Conservation (phyloP, 2,888 invertebrate genomes). For the Parnassius orleans region DNA sequence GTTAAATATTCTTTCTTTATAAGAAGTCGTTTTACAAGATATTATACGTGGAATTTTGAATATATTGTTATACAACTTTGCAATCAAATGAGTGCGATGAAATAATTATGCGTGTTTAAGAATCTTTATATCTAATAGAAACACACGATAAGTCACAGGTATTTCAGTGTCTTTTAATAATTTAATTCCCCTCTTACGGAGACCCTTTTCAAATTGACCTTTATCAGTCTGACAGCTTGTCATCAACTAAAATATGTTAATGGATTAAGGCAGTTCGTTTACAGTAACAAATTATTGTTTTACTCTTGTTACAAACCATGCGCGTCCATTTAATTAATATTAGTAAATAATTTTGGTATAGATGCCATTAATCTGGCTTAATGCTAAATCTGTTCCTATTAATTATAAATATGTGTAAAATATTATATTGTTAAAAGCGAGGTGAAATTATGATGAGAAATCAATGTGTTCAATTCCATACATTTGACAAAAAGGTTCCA, state of each 20-base stretch:
- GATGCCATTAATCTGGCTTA: neutral
- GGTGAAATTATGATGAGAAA: too few relatives aligned
- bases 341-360: neutral
- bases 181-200: conserved; percentile 25
- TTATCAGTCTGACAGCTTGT: conserved; percentile 43
- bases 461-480: too few relatives aligned
- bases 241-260: conserved; percentile 39
- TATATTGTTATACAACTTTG: too few relatives aligned
- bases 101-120: neutral
- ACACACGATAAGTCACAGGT: conserved; percentile 22
- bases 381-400: neutral
- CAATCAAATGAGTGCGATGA: neutral
- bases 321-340: neutral
- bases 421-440: too few relatives aligned
- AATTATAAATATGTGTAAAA: too few relatives aligned
- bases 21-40: too few relatives aligned
- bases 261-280: conserved; percentile 19
- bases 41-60: too few relatives aligned
- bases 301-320: conserved; percentile 12
- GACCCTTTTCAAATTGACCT: conserved; percentile 38
- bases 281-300: conserved; percentile 26
- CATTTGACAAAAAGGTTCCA: too few relatives aligned
- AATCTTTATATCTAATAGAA: conserved; percentile 11
- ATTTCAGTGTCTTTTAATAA: conserved; percentile 25
- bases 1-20: too few relatives aligned